Base-by-base conservation (phyloP, 35 echinoderm and acorn worm species). In the Amphiura filiformis region DNA sequence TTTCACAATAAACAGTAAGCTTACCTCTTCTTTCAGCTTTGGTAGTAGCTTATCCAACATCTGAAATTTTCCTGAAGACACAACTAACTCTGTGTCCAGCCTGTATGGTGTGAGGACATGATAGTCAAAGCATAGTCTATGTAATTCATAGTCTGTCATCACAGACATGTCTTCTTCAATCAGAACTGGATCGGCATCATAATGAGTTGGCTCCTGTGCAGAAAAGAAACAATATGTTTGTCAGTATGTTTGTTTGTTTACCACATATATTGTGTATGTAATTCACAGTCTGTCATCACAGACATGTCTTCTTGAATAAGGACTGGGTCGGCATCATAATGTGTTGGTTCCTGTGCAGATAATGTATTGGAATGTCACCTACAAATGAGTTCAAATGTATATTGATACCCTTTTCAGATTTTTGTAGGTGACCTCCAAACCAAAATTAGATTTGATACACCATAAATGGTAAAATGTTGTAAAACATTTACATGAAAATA, bases 91-190 rank as follows among this genome's bases (percentile, higher is more conserved):
- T 23, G 84, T 80, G 12, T 91, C 77, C 30, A 99, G 87, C 39
- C 80, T 70, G 76, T 79, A 94, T n/a, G 82, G 65, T 0, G 76
- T 82, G 7, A 99, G 36, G 20, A 61, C 75, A 0, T 20, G 14
- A 39, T 99, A 99, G 31, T 84, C 85, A 64, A 82, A 47, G 77
- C 96, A 94, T 20, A 99, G 84, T 0, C 49, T 70, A 39, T 99
- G 96, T 1, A 99, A 81, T 56, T 99, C 96, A 90, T 52, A 99
- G 87, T 99, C 96, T 7, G 40, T 90, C 96, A 99, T 99, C 23
- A 99, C 96, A 32, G 78, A 49, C 93, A 99, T 94, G 86, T 99
- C 96, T 76, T 99, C 96, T 39, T 82, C 82, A 30, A 99, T 99
- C 1, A 93, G 80, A 2, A 86, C 41, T 5, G 91, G 80, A 80